Conservation (phyloP, 2,113 vertebrate species). For the Candoia aspera region DNA sequence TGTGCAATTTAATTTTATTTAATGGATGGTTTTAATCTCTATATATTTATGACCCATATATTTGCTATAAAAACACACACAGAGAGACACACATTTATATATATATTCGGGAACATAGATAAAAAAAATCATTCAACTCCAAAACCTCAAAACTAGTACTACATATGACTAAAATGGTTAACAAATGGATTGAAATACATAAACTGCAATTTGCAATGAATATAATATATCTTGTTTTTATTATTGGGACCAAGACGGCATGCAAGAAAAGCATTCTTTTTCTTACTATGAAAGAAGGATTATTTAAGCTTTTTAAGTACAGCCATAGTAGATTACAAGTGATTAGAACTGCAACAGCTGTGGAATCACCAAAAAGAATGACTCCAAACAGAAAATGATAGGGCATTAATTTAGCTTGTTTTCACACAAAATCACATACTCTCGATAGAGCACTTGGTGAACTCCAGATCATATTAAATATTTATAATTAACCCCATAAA, state of each 20-base stretch:
- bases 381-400: constrained; percentile 51
- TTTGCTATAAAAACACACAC: neutral
- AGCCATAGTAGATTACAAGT: constrained; percentile 21
- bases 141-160: neutral
- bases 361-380: constrained; percentile 5
- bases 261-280: constrained; percentile 26
- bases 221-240: constrained; percentile 20
- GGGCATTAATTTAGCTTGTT: constrained; percentile 61
- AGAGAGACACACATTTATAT: neutral
- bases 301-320: constrained; percentile 35
- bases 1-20: neutral
- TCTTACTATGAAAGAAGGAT: constrained; percentile 22
- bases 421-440: constrained; percentile 54
- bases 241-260: constrained; percentile 30
- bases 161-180: neutral
- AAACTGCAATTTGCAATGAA: neutral
- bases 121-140: neutral
- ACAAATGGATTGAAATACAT: neutral
- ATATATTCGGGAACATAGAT: neutral
- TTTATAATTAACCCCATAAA: constrained; percentile 68
- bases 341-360: constrained; percentile 41
- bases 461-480: constrained; percentile 69
- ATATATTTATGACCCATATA: neutral
- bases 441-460: constrained; percentile 60
- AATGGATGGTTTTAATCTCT: neutral